Evolutionary conservation across 2,797 vertebrate genomes (phyloP), one percentile per base, ranked within the genome.

Genomic region (Eremophila alpestris): DNA sequence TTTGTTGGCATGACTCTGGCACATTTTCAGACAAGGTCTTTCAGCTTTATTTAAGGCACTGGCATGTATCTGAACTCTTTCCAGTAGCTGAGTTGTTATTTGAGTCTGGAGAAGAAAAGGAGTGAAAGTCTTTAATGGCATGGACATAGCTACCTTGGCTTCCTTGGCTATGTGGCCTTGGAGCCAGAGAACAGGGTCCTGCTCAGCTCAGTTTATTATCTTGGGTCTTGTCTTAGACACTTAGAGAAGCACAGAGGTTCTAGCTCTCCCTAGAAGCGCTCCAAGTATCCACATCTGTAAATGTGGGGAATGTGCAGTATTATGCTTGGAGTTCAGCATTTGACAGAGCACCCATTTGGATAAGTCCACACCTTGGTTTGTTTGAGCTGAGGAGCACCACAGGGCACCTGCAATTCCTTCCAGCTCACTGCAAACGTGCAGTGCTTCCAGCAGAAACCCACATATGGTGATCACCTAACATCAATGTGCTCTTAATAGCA

Each of bases 391-490:
- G 55, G 34, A 84, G 13, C 32, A 41, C 46, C 29, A 38, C 26
- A 36, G 15, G 5, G 9, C n/a, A 2, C 22, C 38, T 79, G 45
- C 17, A 69, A 9, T 48, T 74, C 64, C 64, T 81, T 75, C 38
- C 29, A 64, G 10, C 27, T 73, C 46, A 54, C 49, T 68, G 43
- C 1, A 3, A 64, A 9, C 12, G 48, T 8, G 4, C 9, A 49
- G 16, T 11, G 9, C 23, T 92, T 91, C 52, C 59, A 89, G 38
- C 45, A 74, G 81, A 90, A 87, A 77, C 9, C n/a, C 60, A 54
- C 0, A 0, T n/a, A 56, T 0, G 0, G 6, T 5, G 5, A 49
- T 56, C 41, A 77, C 59, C 76, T 73, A 94, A 63, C 38, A 94
- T 51, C 76, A 45, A 13, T 56, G 32, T 34, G 18, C 43, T 89